These are phyloP conservation scores for Chrysina gloriosa DNA, from an alignment of 2,888 invertebrate genomes.

Conservation along the genomic window DNA sequence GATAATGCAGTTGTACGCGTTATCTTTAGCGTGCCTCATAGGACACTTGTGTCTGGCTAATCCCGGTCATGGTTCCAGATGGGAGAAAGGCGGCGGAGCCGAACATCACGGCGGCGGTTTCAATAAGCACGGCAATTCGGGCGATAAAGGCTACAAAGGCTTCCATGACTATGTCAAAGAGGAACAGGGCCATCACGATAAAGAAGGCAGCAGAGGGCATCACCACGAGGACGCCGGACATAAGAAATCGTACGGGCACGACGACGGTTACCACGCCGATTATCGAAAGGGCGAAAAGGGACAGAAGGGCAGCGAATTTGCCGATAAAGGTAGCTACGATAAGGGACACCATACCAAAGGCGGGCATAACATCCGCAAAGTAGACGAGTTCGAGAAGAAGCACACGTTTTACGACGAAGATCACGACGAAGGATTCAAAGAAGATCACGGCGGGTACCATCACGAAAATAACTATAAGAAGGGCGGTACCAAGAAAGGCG, in stretches of 20 bases:
- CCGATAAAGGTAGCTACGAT: conserved; percentile 80
- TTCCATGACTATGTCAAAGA: conserved; percentile 73
- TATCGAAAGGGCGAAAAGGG: conserved; percentile 76
- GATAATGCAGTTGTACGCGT: neutral
- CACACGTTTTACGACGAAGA: conserved; percentile 89
- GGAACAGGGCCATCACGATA: conserved; percentile 76
- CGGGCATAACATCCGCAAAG: conserved; percentile 85
- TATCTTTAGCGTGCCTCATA: neutral
- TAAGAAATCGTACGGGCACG: conserved; percentile 72
- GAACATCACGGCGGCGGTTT: conserved; percentile 70
- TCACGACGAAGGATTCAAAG: conserved; percentile 83
- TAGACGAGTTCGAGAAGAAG: conserved; percentile 87
- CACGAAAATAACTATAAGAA: conserved; percentile 77
- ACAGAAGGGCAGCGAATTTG: conserved; percentile 73
- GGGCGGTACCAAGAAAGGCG: conserved; percentile 83
- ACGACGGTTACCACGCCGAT: conserved; percentile 72
- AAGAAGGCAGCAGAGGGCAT: conserved; percentile 73
- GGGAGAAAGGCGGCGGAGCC: conserved; percentile 68
- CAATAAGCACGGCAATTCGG: conserved; percentile 71
- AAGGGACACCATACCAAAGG: conserved; percentile 89
- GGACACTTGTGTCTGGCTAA: neutral
- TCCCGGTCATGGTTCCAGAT: conserved; percentile 37
- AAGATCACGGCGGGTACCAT: conserved; percentile 83
- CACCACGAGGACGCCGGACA: conserved; percentile 73
- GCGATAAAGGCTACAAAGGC: conserved; percentile 77